Evolutionary conservation across 2,113 vertebrate species (phyloP).

Genomic region (Holacanthus passer): DNA sequence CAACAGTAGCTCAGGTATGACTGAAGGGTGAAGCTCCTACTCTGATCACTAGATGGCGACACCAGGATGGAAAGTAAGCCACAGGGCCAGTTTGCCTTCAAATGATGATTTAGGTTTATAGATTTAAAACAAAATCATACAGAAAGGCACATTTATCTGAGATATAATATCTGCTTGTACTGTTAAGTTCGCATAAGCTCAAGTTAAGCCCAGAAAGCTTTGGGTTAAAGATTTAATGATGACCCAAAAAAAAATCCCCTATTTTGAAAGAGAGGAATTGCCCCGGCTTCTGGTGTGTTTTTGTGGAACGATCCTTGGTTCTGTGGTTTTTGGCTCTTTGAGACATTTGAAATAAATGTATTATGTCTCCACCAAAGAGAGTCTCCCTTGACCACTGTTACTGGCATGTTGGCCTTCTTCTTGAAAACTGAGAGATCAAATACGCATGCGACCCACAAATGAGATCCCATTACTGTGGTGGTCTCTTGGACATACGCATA

Average conservation of each 20-base stretch:
- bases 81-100: neutral
- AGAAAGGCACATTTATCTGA: neutral
- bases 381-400: neutral
- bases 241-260: constrained; percentile 10
- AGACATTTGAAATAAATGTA: neutral
- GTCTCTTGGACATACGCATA: neutral
- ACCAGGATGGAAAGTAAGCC: neutral
- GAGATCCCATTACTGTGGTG: neutral
- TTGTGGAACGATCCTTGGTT: neutral
- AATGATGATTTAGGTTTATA: neutral
- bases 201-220: neutral
- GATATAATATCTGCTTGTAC: neutral
- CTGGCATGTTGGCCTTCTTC: neutral
- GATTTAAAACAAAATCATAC: neutral
- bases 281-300: neutral
- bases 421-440: neutral
- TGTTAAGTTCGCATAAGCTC: neutral
- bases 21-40: neutral
- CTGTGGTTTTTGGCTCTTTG: constrained; percentile 13
- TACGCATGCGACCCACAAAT: neutral
- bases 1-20: neutral
- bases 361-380: neutral
- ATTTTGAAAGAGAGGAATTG: constrained; percentile 46
- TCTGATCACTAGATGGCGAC: constrained; percentile 56
- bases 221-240: neutral